Conservation (phyloP, 1,140 invertebrate species). For the Battus philenor region DNA sequence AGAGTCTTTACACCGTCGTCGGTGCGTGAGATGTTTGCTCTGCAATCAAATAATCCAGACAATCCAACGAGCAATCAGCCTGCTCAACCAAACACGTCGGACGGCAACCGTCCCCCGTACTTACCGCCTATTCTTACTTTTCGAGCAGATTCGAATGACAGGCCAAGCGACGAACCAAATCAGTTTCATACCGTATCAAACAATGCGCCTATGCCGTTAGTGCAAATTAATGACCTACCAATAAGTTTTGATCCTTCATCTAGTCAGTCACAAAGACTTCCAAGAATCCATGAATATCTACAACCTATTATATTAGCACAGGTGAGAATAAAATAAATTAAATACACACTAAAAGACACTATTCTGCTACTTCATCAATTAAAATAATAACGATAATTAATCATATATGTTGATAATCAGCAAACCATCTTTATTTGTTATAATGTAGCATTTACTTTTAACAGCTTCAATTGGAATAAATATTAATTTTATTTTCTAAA, state of each 20-base stretch:
- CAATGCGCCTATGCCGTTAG: slow-evolving; percentile 70
- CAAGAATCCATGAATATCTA: slow-evolving; percentile 60
- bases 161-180: slow-evolving; percentile 20
- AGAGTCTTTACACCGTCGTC: slow-evolving; percentile 59
- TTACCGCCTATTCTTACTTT: slow-evolving; percentile 55
- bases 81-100: slow-evolving; percentile 36
- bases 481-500: too few relatives aligned
- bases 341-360: too few relatives aligned
- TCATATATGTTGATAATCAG: too few relatives aligned
- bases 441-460: too few relatives aligned
- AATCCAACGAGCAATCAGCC: slow-evolving; percentile 31
- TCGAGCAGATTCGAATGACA: slow-evolving; percentile 30
- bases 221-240: slow-evolving; percentile 79
- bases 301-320: slow-evolving; percentile 66
- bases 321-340: too few relatives aligned
- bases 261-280: slow-evolving; percentile 41
- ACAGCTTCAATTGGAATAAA: too few relatives aligned
- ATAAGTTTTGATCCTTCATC: slow-evolving; percentile 37
- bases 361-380: too few relatives aligned
- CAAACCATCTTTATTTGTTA: too few relatives aligned
- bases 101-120: slow-evolving; percentile 35
- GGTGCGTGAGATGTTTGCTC: slow-evolving; percentile 59
- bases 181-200: slow-evolving; percentile 46
- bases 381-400: too few relatives aligned
- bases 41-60: slow-evolving; percentile 34